Percentiles rank a stretch among this genome's conserved stretches.
phyloP scores from a whole-genome alignment of 2,888 invertebrate genomes.

The Seira sanloemensis region DNA sequence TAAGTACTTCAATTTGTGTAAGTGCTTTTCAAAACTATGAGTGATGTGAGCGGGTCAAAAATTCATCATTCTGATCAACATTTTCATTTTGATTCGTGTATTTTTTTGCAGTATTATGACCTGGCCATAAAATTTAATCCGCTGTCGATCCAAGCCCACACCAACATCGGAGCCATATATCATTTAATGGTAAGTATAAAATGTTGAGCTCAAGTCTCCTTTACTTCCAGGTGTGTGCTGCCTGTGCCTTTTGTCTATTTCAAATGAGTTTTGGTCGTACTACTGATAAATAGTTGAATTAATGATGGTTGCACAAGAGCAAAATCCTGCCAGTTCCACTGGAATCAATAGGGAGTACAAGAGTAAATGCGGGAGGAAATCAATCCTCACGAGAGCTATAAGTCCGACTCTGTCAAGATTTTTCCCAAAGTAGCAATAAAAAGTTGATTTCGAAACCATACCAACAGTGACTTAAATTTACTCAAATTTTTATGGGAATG shows the following conservation, averaged over 20 bases:
- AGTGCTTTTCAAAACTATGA: not conserved
- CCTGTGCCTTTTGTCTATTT: too few species aligned
- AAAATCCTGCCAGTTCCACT: too few species aligned
- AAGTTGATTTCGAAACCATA: too few species aligned
- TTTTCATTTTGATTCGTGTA: constrained; percentile 1
- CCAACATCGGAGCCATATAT: constrained; percentile 71
- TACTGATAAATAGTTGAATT: too few species aligned
- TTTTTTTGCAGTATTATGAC: constrained; percentile 67
- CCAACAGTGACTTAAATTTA: too few species aligned
- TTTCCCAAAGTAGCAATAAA: not conserved
- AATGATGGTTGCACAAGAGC: too few species aligned
- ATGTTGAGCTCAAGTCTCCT: not conserved
- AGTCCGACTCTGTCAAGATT: not conserved
- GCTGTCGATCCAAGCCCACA: constrained; percentile 69
- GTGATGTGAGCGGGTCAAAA: not conserved
- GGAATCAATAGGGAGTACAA: too few species aligned
- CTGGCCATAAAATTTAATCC: constrained; percentile 69
- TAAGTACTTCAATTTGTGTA: not conserved
- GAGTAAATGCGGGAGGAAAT: too few species aligned
- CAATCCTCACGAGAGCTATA: not conserved
- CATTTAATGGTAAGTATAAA: constrained; percentile 69
- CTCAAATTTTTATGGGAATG: too few species aligned
- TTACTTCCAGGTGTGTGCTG: too few species aligned
- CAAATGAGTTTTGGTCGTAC: too few species aligned
- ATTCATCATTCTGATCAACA: not conserved